Conservation (phyloP, 2,888 invertebrate species). For the Sphaerophoria taeniata region DNA sequence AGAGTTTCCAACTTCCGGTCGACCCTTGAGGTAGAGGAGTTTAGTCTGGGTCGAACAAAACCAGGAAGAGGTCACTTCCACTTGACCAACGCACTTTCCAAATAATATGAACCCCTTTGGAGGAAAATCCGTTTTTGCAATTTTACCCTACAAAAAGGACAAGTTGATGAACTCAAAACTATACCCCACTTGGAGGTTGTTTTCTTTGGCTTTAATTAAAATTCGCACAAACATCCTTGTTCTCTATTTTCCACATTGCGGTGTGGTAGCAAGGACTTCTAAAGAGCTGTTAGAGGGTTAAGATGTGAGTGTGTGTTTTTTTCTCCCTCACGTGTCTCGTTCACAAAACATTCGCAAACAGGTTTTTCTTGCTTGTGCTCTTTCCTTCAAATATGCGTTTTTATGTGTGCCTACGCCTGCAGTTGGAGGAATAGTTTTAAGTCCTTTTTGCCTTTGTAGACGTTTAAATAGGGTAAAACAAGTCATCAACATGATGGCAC, state of each 20-base stretch:
- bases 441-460: slow-evolving; percentile 33
- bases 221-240: slow-evolving; percentile 19
- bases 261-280: slow-evolving; percentile 56
- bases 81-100: slow-evolving; percentile 24
- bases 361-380: neutral
- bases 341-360: neutral
- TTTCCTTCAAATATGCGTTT: neutral
- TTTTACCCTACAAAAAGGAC: neutral
- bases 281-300: slow-evolving; percentile 43
- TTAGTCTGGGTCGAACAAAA: neutral
- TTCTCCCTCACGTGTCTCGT: neutral
- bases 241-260: neutral
- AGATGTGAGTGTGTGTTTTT: neutral
- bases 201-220: slow-evolving; percentile 61
- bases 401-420: neutral
- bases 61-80: slow-evolving; percentile 36
- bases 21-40: neutral
- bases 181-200: slow-evolving; percentile 18
- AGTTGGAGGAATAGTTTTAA: slow-evolving; percentile 18
- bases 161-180: slow-evolving; percentile 39
- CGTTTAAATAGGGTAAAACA: slow-evolving; percentile 17
- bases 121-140: neutral
- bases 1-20: slow-evolving; percentile 4
- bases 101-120: neutral
- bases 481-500: neutral